Conservation (phyloP, 2,797 vertebrate genomes). For the Hirundo rustica region DNA sequence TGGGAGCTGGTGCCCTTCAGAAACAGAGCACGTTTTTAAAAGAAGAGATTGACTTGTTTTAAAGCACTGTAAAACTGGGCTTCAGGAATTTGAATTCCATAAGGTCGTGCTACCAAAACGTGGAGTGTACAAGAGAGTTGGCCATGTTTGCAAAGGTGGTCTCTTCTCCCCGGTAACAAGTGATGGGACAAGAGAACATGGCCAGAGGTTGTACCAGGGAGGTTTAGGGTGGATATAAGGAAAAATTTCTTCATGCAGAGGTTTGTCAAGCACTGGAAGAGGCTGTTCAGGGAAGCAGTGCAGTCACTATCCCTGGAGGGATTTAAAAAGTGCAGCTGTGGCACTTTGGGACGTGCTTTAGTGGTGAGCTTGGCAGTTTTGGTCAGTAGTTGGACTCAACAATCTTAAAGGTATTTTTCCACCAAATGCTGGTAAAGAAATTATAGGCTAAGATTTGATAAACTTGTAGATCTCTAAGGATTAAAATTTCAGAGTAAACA, state of each 20-base stretch:
- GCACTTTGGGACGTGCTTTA: background rate
- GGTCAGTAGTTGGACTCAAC: background rate
- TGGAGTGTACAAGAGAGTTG: background rate
- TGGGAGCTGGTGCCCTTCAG: background rate
- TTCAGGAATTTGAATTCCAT: background rate
- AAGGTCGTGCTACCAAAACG: background rate
- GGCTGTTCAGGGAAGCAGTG: background rate
- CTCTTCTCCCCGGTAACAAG: background rate
- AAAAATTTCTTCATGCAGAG: background rate
- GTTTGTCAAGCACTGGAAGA: background rate
- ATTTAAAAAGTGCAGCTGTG: background rate
- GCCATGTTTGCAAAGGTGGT: background rate
- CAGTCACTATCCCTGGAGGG: background rate
- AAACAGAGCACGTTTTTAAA: background rate
- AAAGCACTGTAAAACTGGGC: background rate
- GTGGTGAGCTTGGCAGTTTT: background rate
- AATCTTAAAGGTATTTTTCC: background rate
- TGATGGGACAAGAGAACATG: background rate
- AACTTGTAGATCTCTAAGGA: background rate
- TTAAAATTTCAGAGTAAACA: background rate
- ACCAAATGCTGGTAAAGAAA: background rate
- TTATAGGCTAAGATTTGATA: background rate
- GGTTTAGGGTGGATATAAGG: background rate
- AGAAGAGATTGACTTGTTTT: background rate
- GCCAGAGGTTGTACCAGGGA: background rate